Conservation (phyloP, 1,140 invertebrate species). For the Proctacanthus coquilletti region DNA sequence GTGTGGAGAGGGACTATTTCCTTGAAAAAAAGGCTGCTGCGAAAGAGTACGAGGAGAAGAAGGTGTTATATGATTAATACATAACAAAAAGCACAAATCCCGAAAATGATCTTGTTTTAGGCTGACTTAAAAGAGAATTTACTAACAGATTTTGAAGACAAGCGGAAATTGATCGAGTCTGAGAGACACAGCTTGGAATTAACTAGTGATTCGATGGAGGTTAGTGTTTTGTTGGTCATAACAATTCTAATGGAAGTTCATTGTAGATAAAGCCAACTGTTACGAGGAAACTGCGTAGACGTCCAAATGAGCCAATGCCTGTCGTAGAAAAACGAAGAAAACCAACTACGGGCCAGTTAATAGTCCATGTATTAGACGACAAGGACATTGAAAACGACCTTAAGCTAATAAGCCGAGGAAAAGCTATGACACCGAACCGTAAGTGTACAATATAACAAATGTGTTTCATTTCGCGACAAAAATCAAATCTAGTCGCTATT, state of each 20-base stretch:
- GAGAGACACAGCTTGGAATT: conserved; percentile 77
- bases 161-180: conserved; percentile 72
- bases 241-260: not conserved
- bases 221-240: conserved; percentile 15
- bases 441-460: no score
- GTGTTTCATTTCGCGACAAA: no score
- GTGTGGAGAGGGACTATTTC: conserved; percentile 75
- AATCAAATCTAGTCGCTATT: no score
- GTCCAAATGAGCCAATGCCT: conserved; percentile 87
- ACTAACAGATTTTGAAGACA: conserved; percentile 83
- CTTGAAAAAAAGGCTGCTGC: conserved; percentile 74
- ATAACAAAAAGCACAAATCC: no score
- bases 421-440: conserved; percentile 33
- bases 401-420: conserved; percentile 61
- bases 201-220: conserved; percentile 73
- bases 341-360: conserved; percentile 53
- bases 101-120: conserved; percentile 6
- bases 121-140: conserved; percentile 76
- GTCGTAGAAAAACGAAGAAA: conserved; percentile 68
- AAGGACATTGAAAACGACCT: conserved; percentile 79
- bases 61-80: no score
- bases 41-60: conserved; percentile 92
- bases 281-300: conserved; percentile 74
- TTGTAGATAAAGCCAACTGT: conserved; percentile 47
- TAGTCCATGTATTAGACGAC: conserved; percentile 77